Evolutionary conservation across 2,888 invertebrate genomes (phyloP), one percentile per base, ranked within the genome.

Genomic region (Julus scandinavius): DNA sequence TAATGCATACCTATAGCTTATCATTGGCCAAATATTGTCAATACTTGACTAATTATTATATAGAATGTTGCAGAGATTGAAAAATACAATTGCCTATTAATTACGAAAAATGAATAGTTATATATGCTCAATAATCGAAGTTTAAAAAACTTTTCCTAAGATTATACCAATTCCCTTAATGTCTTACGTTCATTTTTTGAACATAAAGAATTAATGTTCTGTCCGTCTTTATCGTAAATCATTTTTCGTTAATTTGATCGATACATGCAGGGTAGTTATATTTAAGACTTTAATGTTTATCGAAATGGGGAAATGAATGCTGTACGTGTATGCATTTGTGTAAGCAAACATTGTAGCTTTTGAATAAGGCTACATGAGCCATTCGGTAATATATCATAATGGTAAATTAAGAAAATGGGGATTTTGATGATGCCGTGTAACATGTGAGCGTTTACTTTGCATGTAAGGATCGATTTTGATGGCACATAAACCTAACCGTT

Each of bases 381-480:
- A 80, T 80, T 38, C 15, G 38, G 15, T 80, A 80, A 40, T 80
- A 80, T 38, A 80, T 80, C 80, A 80, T 38, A 29, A 38, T 38
- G 38, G 38, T 29, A 80, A 80, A 38, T 80, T 80, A 80, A 38
- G 38, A 38, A 80, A 80, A 80, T 80, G 80, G 80, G 38, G 38
- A 80, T 40, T 80, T 29, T 80, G 80, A 80, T 80, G 38, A 80
- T 80, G 80, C 80, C 80, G 7, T 80, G 80, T 72, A 80, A 38
- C 80, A 80, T 29, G 38, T 80, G 80, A 38, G 80, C 38, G 38
- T 29, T 20, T 72, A 72, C 72, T 72, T 80, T 80, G 80, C 80
- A 80, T 38, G 38, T 80, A 13, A 38, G 38, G 38, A 80, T 80
- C 80, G 80, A 80, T 80, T 80, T 80, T 80, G 80, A 38, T 80